Percentiles rank a stretch among this genome's conserved stretches.
phyloP scores from a whole-genome alignment of 2,113 vertebrate genomes.

The Eptesicus fuscus region DNA sequence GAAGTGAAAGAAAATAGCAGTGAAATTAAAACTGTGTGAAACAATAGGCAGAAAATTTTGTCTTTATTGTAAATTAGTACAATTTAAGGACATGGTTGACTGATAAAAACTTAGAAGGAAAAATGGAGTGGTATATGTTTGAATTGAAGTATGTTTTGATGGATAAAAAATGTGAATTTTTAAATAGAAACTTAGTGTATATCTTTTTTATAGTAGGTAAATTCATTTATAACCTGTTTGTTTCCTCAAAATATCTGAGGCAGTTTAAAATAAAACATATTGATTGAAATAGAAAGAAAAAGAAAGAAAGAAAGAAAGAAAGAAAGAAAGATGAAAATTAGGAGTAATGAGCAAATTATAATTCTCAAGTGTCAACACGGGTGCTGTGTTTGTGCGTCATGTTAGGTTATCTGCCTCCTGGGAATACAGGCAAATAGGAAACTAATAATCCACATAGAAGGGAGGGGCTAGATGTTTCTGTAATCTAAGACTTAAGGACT shows the following conservation, averaged over 20 bases:
- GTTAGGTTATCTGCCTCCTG: neutral
- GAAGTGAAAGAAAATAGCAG: constrained; percentile 22
- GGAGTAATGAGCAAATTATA: neutral
- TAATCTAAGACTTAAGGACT: neutral
- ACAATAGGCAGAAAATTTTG: neutral
- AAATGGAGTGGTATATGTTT: neutral
- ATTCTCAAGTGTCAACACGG: neutral
- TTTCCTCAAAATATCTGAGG: neutral
- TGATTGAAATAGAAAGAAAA: neutral
- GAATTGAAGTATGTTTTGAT: neutral
- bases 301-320: neutral
- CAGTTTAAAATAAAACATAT: neutral
- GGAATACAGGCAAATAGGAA: neutral
- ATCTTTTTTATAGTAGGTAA: neutral
- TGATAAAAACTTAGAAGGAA: neutral
- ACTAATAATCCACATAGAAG: neutral
- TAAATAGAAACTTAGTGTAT: neutral
- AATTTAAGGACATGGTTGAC: neutral
- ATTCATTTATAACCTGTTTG: neutral
- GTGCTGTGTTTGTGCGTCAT: neutral
- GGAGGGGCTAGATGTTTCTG: neutral
- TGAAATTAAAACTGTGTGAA: constrained; percentile 25
- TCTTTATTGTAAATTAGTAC: neutral
- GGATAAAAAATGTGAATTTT: constrained; percentile 17
- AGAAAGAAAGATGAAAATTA: constrained; percentile 4